Base-by-base conservation (phyloP, 1,140 invertebrate genomes). In the Dinothrombium tinctorium region DNA sequence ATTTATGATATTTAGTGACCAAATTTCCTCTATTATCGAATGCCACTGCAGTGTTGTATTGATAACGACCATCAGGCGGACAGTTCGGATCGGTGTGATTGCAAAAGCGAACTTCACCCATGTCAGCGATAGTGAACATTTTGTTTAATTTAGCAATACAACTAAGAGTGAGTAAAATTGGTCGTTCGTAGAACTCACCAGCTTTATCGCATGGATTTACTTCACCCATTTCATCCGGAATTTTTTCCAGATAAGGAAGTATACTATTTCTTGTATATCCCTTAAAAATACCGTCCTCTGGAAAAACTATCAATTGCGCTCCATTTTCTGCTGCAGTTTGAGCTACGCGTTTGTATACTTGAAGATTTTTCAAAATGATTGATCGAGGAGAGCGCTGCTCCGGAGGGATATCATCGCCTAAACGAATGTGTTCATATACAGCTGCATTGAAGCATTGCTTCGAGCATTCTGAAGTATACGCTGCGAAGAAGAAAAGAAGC, bases 221-320 rank as follows among this genome's bases (percentile, higher is more conserved):
- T n/a, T n/a, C n/a, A n/a, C n/a, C n/a, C n/a, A n/a, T n/a, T n/a
- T n/a, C n/a, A n/a, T n/a, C n/a, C n/a, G n/a, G n/a, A n/a, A n/a
- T n/a, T n/a, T n/a, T n/a, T n/a, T n/a, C n/a, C n/a, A n/a, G n/a
- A n/a, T n/a, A n/a, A n/a, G n/a, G n/a, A n/a, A n/a, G n/a, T n/a
- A n/a, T n/a, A n/a, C n/a, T n/a, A n/a, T n/a, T n/a, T n/a, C n/a
- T n/a, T n/a, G n/a, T n/a, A n/a, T n/a, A n/a, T n/a, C n/a, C n/a
- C n/a, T 22, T 17, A 37, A 46, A 38, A 3, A 52, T 37, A 9
- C 69, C 70, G 50, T 67, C 62, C 56, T 86, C 81, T 0, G 81
- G 80, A 52, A 84, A 84, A 2, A 84, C 74, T 3, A 86, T 62
- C 11, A 87, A 78, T 45, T 84, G 72, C 0, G 65, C 68, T 38